These are phyloP conservation scores for Scylla paramamosain DNA, from an alignment of 1,140 invertebrate genomes.

Conservation along the genomic window DNA sequence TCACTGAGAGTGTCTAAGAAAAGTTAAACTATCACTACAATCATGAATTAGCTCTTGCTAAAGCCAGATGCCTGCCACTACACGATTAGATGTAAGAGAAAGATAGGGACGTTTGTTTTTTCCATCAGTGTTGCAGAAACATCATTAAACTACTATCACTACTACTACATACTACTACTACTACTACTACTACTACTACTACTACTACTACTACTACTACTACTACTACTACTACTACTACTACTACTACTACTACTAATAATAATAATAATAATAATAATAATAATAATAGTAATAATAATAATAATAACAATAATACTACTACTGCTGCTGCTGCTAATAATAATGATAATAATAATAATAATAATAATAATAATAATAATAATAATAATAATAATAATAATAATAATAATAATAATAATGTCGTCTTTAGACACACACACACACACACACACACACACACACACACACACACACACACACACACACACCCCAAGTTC, in stretches of 20 bases:
- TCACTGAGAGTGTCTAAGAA: too few species aligned
- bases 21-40: too few species aligned
- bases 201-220: slow-evolving; percentile 60
- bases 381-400: slow-evolving; percentile 45
- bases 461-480: too few species aligned
- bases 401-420: slow-evolving; percentile 42
- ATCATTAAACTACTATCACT: neutral
- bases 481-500: too few species aligned
- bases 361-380: slow-evolving; percentile 44
- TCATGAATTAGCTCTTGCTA: too few species aligned
- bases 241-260: slow-evolving; percentile 47
- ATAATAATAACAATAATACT: slow-evolving; percentile 36
- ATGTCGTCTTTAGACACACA: too few species aligned
- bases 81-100: too few species aligned
- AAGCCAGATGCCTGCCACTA: too few species aligned
- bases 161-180: slow-evolving; percentile 52
- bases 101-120: too few species aligned
- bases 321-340: slow-evolving; percentile 17
- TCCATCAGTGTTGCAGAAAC: too few species aligned
- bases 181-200: slow-evolving; percentile 49
- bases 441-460: too few species aligned
- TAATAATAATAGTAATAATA: slow-evolving; percentile 36
- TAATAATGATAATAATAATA: slow-evolving; percentile 11
- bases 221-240: slow-evolving; percentile 60
- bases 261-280: slow-evolving; percentile 43